Base-by-base conservation (phyloP, 2,888 invertebrate genomes). In the Nomada lathburiana region DNA sequence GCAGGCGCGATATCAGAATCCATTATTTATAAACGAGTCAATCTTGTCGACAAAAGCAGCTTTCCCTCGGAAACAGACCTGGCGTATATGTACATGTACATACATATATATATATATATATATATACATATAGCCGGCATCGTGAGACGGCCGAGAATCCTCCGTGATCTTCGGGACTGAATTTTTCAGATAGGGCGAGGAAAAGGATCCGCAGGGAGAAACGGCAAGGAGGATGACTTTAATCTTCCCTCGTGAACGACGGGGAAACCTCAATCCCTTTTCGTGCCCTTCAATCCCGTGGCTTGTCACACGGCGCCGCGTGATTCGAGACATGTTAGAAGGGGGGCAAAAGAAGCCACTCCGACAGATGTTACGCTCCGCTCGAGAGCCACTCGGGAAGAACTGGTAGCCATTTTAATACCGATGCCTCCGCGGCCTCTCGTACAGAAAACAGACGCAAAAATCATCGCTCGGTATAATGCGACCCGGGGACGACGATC, bases 311-410 rank as follows among this genome's bases (percentile, higher is more conserved):
- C 67, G 77, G 50, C 42, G 80, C 79, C 75, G 76, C 77, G 68
- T 82, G 80, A 83, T 85, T 80, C 82, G 42, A 76, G 76, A 78
- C 83, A 82, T 78, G 76, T 80, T 77, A 71, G 79, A 67, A 75
- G 67, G 76, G 76, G 74, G 73, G 82, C 81, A 71, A 76, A 79
- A 85, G 81, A 86, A 87, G 82, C 81, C 88, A 88, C 89, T 86
- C 84, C 87, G 87, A 89, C 89, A 88, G 89, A 89, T 89, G 89
- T 88, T 89, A 83, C 76, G 78, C 80, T 75, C 77, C 73, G 85
- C 82, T 89, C 83, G 76, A 88, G 86, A 85, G 84, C 82, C 70
- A 82, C 88, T 89, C 86, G 78, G 83, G 82, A 77, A 82, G 84
- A 87, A 85, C 86, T 82, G 84, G 86, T 82, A 77, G 86, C 84